Evolutionary conservation across 2,113 vertebrate species (phyloP).

Genomic region (Zingel zingel): DNA sequence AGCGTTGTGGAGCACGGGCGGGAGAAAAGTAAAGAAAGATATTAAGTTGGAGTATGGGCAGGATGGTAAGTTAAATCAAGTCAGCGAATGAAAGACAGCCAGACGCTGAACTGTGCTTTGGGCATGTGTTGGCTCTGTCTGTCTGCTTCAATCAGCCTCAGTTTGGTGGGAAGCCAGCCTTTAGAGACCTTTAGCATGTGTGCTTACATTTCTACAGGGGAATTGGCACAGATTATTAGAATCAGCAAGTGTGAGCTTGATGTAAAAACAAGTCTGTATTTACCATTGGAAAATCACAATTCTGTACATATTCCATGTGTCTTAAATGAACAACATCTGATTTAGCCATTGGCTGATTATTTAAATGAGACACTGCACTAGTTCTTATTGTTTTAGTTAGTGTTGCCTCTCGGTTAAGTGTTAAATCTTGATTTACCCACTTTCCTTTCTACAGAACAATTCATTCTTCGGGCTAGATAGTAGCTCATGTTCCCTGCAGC

Average conservation of each 20-base stretch:
- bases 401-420: background rate
- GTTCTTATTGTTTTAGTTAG: conserved; percentile 6
- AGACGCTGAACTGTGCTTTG: conserved; percentile 44
- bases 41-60: background rate
- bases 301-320: conserved; percentile 23
- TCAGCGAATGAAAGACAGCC: conserved; percentile 35
- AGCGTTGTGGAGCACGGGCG: no score
- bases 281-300: conserved; percentile 2
- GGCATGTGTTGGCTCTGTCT: conserved; percentile 63
- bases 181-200: conserved; percentile 66
- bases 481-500: conserved; percentile 14
- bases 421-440: background rate
- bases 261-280: conserved; percentile 33
- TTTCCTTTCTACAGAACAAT: background rate
- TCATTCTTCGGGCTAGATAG: conserved; percentile 2
- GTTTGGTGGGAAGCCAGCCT: conserved; percentile 49
- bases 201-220: conserved; percentile 60
- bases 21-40: conserved; percentile 5
- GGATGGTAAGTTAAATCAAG: conserved; percentile 10
- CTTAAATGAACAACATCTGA: conserved; percentile 47
- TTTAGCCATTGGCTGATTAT: conserved; percentile 29
- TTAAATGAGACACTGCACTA: conserved; percentile 16
- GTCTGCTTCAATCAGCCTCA: conserved; percentile 64
- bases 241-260: conserved; percentile 16
- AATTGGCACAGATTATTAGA: conserved; percentile 44